Evolutionary conservation across 1,140 invertebrate species (phyloP).

Genomic region (Harlomillsia oculata): DNA sequence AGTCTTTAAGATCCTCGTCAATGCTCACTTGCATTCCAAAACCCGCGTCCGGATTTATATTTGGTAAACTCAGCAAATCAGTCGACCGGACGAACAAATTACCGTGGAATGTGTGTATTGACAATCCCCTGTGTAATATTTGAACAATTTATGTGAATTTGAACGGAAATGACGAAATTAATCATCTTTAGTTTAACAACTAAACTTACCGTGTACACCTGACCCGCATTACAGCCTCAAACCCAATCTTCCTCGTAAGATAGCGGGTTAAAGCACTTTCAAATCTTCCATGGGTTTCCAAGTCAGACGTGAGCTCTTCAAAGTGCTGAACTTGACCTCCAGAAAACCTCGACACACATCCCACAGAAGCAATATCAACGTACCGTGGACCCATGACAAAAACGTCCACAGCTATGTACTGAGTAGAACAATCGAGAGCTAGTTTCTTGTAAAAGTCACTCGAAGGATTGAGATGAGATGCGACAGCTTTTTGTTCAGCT

Average conservation of each 20-base stretch:
- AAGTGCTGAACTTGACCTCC: conserved; percentile 90
- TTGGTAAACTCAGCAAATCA: conserved; percentile 89
- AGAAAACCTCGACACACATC: conserved; percentile 88
- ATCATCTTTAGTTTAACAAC: too few species aligned
- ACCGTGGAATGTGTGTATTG: conserved; percentile 97
- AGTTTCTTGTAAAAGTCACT: conserved; percentile 98
- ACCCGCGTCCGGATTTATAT: conserved; percentile 95
- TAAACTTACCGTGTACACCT: conserved; percentile 72
- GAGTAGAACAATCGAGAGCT: conserved; percentile 88
- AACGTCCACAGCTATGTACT: conserved; percentile 91
- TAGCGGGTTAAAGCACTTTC: conserved; percentile 75
- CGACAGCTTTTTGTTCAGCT: too few species aligned
- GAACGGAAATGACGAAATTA: too few species aligned
- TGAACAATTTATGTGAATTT: too few species aligned
- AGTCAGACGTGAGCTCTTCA: conserved; percentile 73
- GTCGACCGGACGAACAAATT: conserved; percentile 99
- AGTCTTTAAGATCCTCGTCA: conserved; percentile 79
- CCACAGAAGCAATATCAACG: conserved; percentile 84
- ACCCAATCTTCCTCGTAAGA: conserved; percentile 91
- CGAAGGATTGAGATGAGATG: conserved; percentile 65
- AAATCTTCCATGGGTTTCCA: conserved; percentile 59
- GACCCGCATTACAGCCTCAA: conserved; percentile 97
- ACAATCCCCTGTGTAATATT: conserved; percentile 55
- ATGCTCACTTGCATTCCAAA: conserved; percentile 96
- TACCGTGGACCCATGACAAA: conserved; percentile 90